phyloP scores from a whole-genome alignment of 1,140 invertebrate genomes.

The Wasmannia auropunctata region DNA sequence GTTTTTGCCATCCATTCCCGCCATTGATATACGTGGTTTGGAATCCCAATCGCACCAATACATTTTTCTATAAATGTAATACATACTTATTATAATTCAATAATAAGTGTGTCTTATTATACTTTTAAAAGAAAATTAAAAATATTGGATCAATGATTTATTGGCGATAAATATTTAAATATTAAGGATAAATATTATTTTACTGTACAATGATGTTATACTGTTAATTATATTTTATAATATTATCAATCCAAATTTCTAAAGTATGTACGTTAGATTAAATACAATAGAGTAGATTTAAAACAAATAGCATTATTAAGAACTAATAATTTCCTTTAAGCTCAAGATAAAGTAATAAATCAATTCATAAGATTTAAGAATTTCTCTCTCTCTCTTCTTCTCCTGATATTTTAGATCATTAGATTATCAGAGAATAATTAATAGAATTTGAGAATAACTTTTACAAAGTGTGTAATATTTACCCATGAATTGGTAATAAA shows the following conservation, averaged over 20 bases:
- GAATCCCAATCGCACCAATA: slow-evolving; percentile 95
- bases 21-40: slow-evolving; percentile 89
- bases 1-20: slow-evolving; percentile 94
- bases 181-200: too few species aligned
- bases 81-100: background rate
- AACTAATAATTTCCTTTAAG: background rate
- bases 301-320: background rate
- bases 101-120: background rate
- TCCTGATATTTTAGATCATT: background rate
- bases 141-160: too few species aligned
- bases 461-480: slow-evolving; percentile 9
- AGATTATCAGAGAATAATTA: background rate
- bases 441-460: background rate
- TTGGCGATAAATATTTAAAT: too few species aligned
- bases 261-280: too few species aligned
- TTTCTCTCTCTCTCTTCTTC: background rate
- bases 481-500: slow-evolving; percentile 88
- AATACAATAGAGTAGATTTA: background rate
- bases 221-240: too few species aligned
- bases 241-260: too few species aligned
- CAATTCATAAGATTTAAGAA: background rate
- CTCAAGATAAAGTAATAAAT: background rate
- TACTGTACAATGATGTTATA: too few species aligned
- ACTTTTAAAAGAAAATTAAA: too few species aligned
- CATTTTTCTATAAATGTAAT: slow-evolving; percentile 86